These are phyloP conservation scores for Yponomeuta plumbellus DNA, from an alignment of 2,888 invertebrate species.

Conservation along the genomic window DNA sequence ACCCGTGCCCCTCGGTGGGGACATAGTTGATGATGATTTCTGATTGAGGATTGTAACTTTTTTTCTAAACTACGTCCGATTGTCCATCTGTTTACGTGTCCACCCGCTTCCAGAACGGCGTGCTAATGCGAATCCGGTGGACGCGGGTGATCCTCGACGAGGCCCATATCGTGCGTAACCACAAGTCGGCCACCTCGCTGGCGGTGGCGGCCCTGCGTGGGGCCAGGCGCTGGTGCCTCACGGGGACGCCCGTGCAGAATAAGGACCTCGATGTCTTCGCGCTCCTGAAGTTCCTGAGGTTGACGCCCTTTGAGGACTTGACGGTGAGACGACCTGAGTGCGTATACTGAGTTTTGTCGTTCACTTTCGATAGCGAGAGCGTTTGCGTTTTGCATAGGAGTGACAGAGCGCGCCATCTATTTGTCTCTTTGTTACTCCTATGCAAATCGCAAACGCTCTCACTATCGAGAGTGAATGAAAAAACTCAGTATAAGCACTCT, in stretches of 20 bases:
- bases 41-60: too few species aligned
- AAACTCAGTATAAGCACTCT: too few species aligned
- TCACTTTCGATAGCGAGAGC: too few species aligned
- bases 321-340: constrained; percentile 48
- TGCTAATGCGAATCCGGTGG: constrained; percentile 86
- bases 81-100: background rate
- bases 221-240: constrained; percentile 81
- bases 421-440: too few species aligned
- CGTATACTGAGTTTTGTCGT: too few species aligned
- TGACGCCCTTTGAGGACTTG: constrained; percentile 92
- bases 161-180: constrained; percentile 93
- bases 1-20: too few species aligned
- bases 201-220: constrained; percentile 81
- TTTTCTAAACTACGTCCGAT: too few species aligned
- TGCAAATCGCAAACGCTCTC: too few species aligned
- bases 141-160: constrained; percentile 93
- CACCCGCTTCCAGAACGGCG: constrained; percentile 56
- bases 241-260: constrained; percentile 97
- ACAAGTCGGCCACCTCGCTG: constrained; percentile 84
- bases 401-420: too few species aligned
- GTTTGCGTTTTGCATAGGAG: too few species aligned
- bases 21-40: too few species aligned
- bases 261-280: constrained; percentile 90
- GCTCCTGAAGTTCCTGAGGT: constrained; percentile 87
- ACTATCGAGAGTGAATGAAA: too few species aligned